A percentile compares a stretch with the other conserved stretches of the same genome.
Evolutionary conservation across 2,888 invertebrate species (phyloP).

Genomic region (Dolichomitus sp.): DNA sequence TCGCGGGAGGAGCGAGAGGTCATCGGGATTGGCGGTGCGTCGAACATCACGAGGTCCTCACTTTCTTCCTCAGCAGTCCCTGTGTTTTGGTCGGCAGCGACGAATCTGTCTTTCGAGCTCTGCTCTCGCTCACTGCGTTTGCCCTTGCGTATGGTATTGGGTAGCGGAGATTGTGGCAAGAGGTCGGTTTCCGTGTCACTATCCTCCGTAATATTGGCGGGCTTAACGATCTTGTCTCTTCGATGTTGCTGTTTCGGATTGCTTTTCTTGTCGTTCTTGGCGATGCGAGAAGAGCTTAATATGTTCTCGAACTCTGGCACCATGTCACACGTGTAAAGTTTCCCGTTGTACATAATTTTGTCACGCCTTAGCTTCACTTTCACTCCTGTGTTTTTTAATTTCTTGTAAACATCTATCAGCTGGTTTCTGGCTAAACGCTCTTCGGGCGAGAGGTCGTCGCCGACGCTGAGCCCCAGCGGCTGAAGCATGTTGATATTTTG

Average conservation of each 20-base stretch:
- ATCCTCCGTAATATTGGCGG: slow-evolving; percentile 1
- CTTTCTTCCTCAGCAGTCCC: background rate
- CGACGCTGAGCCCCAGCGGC: background rate
- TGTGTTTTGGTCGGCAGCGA: background rate
- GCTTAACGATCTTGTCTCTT: background rate
- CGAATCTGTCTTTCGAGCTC: background rate
- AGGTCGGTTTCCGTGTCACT: background rate
- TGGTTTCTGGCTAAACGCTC: slow-evolving; percentile 4
- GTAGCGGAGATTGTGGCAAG: background rate
- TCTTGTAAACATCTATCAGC: slow-evolving; percentile 2
- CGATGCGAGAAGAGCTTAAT: slow-evolving; percentile 1
- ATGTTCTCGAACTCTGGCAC: slow-evolving; percentile 8
- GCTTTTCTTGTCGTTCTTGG: background rate
- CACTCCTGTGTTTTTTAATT: background rate
- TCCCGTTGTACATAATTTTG: slow-evolving; percentile 1
- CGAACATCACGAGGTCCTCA: no score
- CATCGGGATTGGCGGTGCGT: no score
- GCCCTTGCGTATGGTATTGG: slow-evolving; percentile 1
- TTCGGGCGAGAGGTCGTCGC: slow-evolving; percentile 2
- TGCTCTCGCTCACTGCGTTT: slow-evolving; percentile 1
- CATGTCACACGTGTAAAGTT: no score
- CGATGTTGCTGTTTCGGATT: background rate
- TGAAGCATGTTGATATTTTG: slow-evolving; percentile 1
- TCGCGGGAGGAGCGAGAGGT: background rate
- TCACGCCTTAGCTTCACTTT: slow-evolving; percentile 8